Conservation (phyloP, 2,888 invertebrate genomes). For the Trissolcus brochymenae region DNA sequence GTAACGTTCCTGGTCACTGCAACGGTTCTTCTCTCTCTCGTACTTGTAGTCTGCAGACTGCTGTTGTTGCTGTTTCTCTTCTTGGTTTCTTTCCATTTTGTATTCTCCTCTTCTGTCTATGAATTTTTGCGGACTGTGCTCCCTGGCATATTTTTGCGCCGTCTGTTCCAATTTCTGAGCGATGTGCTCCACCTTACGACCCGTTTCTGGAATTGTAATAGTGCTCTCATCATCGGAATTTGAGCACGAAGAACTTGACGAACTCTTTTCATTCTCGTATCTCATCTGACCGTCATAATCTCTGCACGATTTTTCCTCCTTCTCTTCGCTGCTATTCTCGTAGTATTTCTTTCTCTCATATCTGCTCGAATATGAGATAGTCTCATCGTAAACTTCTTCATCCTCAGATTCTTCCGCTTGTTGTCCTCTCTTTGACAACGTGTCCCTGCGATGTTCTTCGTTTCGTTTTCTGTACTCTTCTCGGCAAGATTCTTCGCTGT, state of each 20-base stretch:
- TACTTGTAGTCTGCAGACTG: constrained; percentile 63
- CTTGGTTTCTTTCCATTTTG: constrained; percentile 61
- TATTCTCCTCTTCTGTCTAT: constrained; percentile 66
- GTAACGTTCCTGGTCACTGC: constrained; percentile 60
- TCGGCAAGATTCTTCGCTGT: constrained; percentile 50
- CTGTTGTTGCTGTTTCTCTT: constrained; percentile 49
- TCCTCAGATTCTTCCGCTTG: constrained; percentile 67
- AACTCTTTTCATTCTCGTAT: constrained; percentile 69
- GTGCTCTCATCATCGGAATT: constrained; percentile 74
- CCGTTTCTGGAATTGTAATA: constrained; percentile 72
- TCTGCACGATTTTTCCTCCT: constrained; percentile 52
- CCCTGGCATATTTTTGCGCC: constrained; percentile 74
- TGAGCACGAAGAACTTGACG: constrained; percentile 64
- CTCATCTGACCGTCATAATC: constrained; percentile 62
- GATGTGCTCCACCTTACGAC: constrained; percentile 74
- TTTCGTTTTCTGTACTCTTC: constrained; percentile 44
- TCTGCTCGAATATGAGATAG: constrained; percentile 61
- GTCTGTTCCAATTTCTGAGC: constrained; percentile 75
- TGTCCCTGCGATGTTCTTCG: constrained; percentile 58
- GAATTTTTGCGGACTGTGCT: constrained; percentile 74
- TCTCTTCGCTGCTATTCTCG: constrained; percentile 59
- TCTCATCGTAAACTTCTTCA: constrained; percentile 65
- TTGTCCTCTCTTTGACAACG: constrained; percentile 56
- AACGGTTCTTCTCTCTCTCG: constrained; percentile 42
- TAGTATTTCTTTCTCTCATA: constrained; percentile 69